Evolutionary conservation across 2,888 invertebrate species (phyloP).

Genomic region (Abscondita cerata): DNA sequence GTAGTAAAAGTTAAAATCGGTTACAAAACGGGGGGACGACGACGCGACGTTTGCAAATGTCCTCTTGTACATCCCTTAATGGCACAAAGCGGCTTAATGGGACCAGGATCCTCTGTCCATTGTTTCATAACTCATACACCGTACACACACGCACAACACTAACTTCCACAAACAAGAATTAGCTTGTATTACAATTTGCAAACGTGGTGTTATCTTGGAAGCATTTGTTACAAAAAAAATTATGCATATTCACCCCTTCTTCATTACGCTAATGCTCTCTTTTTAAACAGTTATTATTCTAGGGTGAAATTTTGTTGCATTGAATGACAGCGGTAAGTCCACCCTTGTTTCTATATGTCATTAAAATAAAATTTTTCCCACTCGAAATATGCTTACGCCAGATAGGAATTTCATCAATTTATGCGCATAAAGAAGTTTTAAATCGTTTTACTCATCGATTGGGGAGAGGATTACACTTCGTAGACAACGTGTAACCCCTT

Average conservation of each 20-base stretch:
- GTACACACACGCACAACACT: constrained; percentile 14
- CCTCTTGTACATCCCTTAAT: constrained; percentile 18
- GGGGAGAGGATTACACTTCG: no score
- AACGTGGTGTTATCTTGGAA: constrained; percentile 7
- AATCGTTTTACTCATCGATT: no score
- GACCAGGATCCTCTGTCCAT: constrained; percentile 20
- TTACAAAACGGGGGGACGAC: constrained; percentile 15
- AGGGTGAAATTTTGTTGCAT: constrained; percentile 1
- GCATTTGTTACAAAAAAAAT: not conserved
- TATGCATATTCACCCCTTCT: constrained; percentile 4
- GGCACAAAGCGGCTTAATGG: constrained; percentile 27
- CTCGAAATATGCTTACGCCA: no score
- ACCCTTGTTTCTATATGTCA: constrained; percentile 2
- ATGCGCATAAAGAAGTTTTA: no score
- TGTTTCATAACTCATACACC: constrained; percentile 24
- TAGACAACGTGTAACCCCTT: no score
- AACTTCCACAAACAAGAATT: constrained; percentile 19
- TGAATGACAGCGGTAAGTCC: not conserved
- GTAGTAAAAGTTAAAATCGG: constrained; percentile 17
- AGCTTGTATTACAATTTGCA: constrained; percentile 16
- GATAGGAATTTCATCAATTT: no score
- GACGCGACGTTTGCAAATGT: constrained; percentile 22
- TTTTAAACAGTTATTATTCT: constrained; percentile 4
- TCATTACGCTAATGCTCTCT: not conserved
- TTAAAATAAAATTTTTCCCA: no score